A percentile compares a stretch with the other conserved stretches of the same genome.
Conservation (phyloP, 2,797 vertebrate genomes). For the Ceyx erithaca region DNA sequence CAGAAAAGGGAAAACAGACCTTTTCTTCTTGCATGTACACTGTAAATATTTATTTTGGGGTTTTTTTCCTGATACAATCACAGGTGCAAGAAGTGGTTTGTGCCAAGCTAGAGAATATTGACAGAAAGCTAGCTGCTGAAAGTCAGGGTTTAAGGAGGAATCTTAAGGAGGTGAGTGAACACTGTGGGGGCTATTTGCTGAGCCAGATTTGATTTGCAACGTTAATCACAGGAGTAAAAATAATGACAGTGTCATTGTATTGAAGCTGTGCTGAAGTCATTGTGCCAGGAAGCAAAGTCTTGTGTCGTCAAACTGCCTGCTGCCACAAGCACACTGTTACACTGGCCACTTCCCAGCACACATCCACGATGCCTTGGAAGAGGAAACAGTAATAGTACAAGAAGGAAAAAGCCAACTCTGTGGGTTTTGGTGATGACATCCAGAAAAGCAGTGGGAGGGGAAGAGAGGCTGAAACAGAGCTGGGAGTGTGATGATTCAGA, state of each 20-base stretch:
- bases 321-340: fast-evolving
- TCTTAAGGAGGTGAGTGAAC: neutral
- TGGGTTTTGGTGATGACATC: neutral
- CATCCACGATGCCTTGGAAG: neutral
- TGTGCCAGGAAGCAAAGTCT: neutral
- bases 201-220: neutral
- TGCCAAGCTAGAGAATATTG: slow-evolving; percentile 25
- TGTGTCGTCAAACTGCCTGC: fast-evolving
- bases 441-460: fast-evolving
- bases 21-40: slow-evolving; percentile 55
- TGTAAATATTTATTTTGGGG: slow-evolving; percentile 72
- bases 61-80: slow-evolving; percentile 37
- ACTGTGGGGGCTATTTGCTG: neutral
- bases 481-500: neutral
- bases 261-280: neutral
- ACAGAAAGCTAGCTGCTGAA: slow-evolving; percentile 43
- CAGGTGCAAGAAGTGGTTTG: slow-evolving; percentile 57
- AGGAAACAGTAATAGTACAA: fast-evolving
- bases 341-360: neutral
- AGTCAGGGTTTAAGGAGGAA: slow-evolving; percentile 23
- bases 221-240: neutral
- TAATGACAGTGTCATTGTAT: fast-evolving
- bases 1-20: slow-evolving; percentile 61
- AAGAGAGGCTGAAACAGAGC: neutral
- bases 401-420: neutral